Evolutionary conservation across 2,797 vertebrate genomes (phyloP).

Genomic region (Lemur catta): DNA sequence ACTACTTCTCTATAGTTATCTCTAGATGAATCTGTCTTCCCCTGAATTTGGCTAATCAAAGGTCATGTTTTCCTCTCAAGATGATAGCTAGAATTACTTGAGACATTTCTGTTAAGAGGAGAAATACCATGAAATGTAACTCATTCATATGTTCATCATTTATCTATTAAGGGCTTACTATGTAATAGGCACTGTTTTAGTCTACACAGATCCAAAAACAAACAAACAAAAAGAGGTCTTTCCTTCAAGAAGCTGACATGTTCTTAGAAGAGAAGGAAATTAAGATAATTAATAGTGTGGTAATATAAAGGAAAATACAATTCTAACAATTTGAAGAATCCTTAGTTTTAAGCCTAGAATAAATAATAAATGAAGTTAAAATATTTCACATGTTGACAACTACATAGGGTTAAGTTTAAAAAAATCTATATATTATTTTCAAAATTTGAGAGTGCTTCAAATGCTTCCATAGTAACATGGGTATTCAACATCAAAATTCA

Average conservation of each 20-base stretch:
- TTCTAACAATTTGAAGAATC: neutral
- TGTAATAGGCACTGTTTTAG: neutral
- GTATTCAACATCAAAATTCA: slow-evolving; percentile 42
- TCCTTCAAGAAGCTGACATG: neutral
- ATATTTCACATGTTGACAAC: neutral
- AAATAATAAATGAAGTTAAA: neutral
- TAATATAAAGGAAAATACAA: neutral
- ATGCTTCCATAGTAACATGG: neutral
- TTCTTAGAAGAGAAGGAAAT: neutral
- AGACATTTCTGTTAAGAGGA: neutral
- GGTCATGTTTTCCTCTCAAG: neutral
- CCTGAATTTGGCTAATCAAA: neutral
- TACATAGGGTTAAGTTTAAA: neutral
- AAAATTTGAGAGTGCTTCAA: neutral
- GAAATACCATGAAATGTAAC: neutral
- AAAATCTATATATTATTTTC: neutral
- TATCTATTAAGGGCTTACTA: neutral
- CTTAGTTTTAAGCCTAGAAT: neutral
- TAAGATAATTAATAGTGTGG: neutral
- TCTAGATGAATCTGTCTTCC: neutral
- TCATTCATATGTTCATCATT: neutral
- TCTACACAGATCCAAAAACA: neutral
- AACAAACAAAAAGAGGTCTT: neutral
- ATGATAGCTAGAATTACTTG: neutral
- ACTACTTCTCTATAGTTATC: neutral